Base-by-base conservation (phyloP, 37 sponge, comb jelly and placozoan species). In the Crambe crambe region DNA sequence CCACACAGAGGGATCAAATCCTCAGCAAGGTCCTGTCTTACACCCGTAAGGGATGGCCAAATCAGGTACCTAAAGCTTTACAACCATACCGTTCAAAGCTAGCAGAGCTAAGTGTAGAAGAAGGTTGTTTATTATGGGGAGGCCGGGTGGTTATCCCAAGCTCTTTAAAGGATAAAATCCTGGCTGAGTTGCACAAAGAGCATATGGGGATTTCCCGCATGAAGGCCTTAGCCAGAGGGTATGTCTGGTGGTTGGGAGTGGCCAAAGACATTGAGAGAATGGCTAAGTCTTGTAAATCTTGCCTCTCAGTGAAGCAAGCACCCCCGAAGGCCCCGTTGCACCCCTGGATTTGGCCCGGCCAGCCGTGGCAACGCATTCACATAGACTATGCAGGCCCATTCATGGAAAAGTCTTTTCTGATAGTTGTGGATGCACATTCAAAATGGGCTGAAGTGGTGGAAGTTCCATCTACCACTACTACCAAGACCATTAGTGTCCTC, bases 331-430 rank as follows among this genome's bases (percentile, higher is more conserved):
- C 59, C 1, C 43, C 87, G 3, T 27, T 74, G 21, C 62, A 87
- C 4, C 77, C 81, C 2, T 87, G 81, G 87, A 23, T 2, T 37
- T 87, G 77, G 81, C 77, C 87, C 22, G 9, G 29, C 32, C 5
- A 44, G 39, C 81, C 80, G 27, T 81, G 72, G 68, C 47, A 69
- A 36, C 61, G 71, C 5, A 21, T 80, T 1, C 81, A 87, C 31
- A 51, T 80, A 1, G 88, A 88, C 62, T 88, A 70, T 76, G 88
- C 82, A 8, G 83, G 88, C 2, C 88, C 87, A 26, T 80, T 80
- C 27, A 10, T 20, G 1, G 81, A 61, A 18, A 47, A n/a, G 15
- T 38, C 70, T 82, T 74, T 76, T 40, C 60, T 29, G 37, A 71
- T 82, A 15, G 44, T 88, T 36, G 30, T 56, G 37, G 77, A 80